Evolutionary conservation across 2,113 vertebrate genomes (phyloP), one percentile per base, ranked within the genome.

Genomic region (Cavia aperea): DNA sequence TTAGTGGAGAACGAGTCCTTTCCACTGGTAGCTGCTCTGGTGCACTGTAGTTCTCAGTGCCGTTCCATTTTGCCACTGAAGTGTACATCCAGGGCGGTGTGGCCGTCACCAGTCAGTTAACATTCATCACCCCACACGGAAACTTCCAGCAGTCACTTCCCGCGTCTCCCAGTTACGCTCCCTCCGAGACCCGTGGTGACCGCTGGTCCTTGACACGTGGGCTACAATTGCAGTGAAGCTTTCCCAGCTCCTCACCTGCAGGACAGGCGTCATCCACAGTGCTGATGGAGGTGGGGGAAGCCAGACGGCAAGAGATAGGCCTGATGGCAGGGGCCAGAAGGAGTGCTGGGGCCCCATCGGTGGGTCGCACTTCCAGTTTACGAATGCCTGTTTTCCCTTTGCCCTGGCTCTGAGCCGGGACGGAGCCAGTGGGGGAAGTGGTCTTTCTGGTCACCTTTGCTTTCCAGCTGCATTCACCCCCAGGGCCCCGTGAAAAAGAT

Each of bases 11-110:
- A 16, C 5, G 0, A 0, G 19, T 54, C 58, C 10, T 62, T 39
- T 33, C 1, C 1, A 0, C 21, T 51, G 18, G 15, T 33, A 26
- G 12, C n/a, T 5, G 15, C 11, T 77, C 0, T 36, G 5, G 54
- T 1, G 39, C 4, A 11, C 39, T 6, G 0, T 5, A 36, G n/a
- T 60, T 70, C 51, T 7, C 4, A 29, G 24, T 2, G 21, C 13
- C 1, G 0, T 24, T 3, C 29, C 36, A 2, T 16, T 54, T 14
- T 18, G 7, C 19, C 23, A 0, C 16, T 18, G 23, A 24, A 33
- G 5, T 26, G 19, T 36, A 6, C 3, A 11, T 46, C 29, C 29
- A 15, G 39, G 46, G 60, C 21, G 16, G 33, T 21, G 36, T 31
- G 2, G 23, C 82, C 24, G 8, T 39, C 15, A 3, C 60, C 9